Evolutionary conservation across 2,888 invertebrate species (phyloP).

Genomic region (Sarcophaga variegata): DNA sequence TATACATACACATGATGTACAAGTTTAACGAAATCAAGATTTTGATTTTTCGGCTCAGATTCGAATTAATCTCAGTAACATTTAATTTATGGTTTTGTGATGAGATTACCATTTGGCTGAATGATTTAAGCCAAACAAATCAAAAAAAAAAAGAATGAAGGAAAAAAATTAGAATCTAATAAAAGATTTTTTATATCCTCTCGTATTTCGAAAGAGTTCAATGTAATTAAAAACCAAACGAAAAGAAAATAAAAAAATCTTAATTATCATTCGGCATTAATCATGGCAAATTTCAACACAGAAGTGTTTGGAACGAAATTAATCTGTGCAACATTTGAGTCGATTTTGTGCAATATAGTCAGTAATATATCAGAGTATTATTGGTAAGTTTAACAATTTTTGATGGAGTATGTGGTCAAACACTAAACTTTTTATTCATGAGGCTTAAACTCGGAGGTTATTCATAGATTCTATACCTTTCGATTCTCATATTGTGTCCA

Average conservation of each 20-base stretch:
- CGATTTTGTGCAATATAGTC: too few relatives aligned
- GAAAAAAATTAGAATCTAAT: not conserved
- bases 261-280: not conserved
- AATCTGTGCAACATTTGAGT: not conserved
- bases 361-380: too few relatives aligned
- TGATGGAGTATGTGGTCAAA: too few relatives aligned
- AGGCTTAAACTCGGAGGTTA: too few relatives aligned
- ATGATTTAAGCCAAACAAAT: constrained; percentile 19
- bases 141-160: not conserved
- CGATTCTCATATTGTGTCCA: too few relatives aligned
- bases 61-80: constrained; percentile 55
- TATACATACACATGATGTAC: not conserved
- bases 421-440: too few relatives aligned
- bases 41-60: constrained; percentile 52
- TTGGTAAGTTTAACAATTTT: too few relatives aligned
- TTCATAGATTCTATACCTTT: too few relatives aligned
- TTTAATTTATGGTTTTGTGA: constrained; percentile 46
- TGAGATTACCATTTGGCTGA: constrained; percentile 26
- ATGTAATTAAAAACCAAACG: constrained; percentile 7
- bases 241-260: not conserved
- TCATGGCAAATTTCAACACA: not conserved
- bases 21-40: constrained; percentile 35
- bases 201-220: constrained; percentile 1
- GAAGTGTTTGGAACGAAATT: constrained; percentile 1
- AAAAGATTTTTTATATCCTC: not conserved